Conservation (phyloP, 2,113 vertebrate species). For the Protobothrops mucrosquamatus region DNA sequence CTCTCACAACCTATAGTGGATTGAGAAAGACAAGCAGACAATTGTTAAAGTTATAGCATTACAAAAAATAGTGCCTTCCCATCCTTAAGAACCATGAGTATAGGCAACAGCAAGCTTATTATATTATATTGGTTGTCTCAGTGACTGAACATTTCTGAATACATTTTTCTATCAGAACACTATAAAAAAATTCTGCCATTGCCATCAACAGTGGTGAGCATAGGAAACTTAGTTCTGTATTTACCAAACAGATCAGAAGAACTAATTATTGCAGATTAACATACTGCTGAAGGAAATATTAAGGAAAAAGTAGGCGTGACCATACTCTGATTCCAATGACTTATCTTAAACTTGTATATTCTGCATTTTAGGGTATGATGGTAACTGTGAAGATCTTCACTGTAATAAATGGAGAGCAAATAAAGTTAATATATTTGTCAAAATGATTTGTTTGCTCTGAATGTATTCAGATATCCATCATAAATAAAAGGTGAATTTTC, state of each 20-base stretch:
- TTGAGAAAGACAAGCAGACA: background rate
- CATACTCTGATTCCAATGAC: background rate
- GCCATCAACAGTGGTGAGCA: background rate
- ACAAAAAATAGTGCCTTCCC: background rate
- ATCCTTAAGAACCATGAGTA: background rate
- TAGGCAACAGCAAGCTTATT: background rate
- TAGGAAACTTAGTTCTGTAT: background rate
- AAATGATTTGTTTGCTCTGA: background rate
- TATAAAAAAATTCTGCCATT: background rate
- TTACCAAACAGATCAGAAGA: background rate
- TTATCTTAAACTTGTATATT: background rate
- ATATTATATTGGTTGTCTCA: background rate
- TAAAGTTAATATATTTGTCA: background rate
- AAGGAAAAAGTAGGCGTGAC: background rate
- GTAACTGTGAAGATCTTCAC: background rate
- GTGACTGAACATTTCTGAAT: conserved; percentile 16
- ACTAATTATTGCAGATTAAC: background rate
- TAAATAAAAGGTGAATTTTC: background rate
- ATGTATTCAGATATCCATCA: background rate
- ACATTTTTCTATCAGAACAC: background rate
- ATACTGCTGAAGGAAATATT: background rate
- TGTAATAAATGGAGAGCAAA: background rate
- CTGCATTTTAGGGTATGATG: background rate
- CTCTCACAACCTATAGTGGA: conserved; percentile 87
- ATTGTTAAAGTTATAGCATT: conserved; percentile 2